These are phyloP conservation scores for Bujurquina vittata DNA, from an alignment of 2,113 vertebrate species.

Conservation along the genomic window DNA sequence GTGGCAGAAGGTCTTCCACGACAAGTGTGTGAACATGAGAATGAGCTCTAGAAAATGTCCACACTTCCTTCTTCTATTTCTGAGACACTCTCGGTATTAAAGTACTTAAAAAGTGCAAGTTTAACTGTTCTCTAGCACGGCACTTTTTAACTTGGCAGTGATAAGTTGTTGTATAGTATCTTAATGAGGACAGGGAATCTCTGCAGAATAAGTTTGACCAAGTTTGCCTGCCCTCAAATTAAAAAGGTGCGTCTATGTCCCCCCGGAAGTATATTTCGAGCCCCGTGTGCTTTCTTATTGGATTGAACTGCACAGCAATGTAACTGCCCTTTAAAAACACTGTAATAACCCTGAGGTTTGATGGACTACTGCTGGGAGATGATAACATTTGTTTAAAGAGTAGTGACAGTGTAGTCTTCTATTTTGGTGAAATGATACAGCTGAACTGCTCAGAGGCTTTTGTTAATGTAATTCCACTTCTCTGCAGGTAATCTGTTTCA, in stretches of 20 bases:
- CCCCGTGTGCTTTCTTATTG: constrained; percentile 7
- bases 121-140: neutral
- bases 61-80: neutral
- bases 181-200: constrained; percentile 3
- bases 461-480: neutral
- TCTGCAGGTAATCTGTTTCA: neutral
- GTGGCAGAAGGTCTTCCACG: constrained; percentile 7
- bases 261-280: neutral
- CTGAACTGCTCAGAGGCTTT: neutral
- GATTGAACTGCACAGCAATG: neutral
- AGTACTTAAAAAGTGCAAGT: neutral
- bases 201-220: neutral
- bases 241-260: neutral
- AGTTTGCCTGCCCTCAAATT: neutral
- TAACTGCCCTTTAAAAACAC: constrained; percentile 6
- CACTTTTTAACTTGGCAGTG: constrained; percentile 11
- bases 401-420: neutral
- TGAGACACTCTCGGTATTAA: neutral
- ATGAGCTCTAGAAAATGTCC: neutral
- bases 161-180: constrained; percentile 8
- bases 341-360: neutral
- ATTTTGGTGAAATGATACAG: neutral
- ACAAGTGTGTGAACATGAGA: neutral
- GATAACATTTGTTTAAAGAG: neutral
- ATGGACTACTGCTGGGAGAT: neutral